Percentiles rank a stretch among this genome's conserved stretches.
Evolutionary conservation across 1,140 invertebrate species (phyloP).

Genomic region (Acromyrmex heyeri): DNA sequence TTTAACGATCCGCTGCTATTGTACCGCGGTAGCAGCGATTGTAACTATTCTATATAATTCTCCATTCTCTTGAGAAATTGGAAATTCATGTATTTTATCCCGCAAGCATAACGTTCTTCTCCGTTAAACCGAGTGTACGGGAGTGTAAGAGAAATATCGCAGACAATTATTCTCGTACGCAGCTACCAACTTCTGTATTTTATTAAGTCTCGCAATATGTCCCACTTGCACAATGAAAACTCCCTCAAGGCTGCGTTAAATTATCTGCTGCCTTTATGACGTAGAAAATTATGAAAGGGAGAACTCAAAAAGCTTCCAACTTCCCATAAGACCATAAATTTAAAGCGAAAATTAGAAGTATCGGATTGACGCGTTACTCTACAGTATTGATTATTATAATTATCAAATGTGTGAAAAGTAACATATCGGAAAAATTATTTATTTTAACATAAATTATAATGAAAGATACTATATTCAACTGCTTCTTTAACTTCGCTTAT

Average conservation of each 20-base stretch:
- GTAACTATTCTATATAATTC: background rate
- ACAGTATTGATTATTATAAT: background rate
- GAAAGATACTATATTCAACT: background rate
- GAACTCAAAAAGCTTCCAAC: background rate
- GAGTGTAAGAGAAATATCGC: background rate
- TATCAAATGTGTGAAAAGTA: background rate
- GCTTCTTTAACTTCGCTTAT: background rate
- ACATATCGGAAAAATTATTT: background rate
- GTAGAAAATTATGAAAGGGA: background rate
- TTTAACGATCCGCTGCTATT: background rate
- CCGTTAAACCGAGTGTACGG: background rate
- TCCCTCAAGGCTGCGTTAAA: background rate
- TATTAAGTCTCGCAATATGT: slow-evolving; percentile 1
- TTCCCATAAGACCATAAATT: background rate
- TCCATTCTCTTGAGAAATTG: slow-evolving; percentile 17
- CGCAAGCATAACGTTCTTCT: slow-evolving; percentile 1
- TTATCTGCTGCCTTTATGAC: background rate
- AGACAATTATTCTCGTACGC: slow-evolving; percentile 23
- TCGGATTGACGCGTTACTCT: background rate
- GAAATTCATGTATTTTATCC: slow-evolving; percentile 29
- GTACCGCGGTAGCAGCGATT: background rate
- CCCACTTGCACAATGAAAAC: background rate
- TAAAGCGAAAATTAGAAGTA: background rate
- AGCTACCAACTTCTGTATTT: background rate
- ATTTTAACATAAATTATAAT: background rate